Evolutionary conservation across 92 coral and sea anemone species (phyloP), one percentile per base, ranked within the genome.

Genomic region (Porites lobata): DNA sequence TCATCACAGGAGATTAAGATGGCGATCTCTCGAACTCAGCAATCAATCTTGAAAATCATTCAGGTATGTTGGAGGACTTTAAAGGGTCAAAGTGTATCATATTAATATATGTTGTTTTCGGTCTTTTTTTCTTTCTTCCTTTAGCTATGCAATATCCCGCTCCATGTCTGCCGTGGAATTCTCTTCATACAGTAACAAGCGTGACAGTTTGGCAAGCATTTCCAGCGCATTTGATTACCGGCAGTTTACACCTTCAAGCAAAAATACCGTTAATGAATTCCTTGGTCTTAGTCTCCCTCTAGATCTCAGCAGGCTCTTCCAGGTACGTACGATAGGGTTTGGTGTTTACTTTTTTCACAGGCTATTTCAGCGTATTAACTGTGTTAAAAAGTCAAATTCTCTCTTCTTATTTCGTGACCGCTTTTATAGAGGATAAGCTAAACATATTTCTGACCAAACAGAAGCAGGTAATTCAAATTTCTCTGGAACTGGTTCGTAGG

Each of bases 221-320:
- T 78, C 97, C 38, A 85, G 88, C 77, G 91, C 95, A 43, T 96
- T 93, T 59, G 96, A 95, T 26, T 94, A 84, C 87, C 93, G 93
- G 52, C 96, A 95, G 57, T 91, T 93, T 65, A 77, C 88, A 22
- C 77, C 92, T 12, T 18, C 96, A 17, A 90, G 87, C 24, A 85
- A 89, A 26, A 90, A 90, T 10, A 92, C 96, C 7, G 92, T 92
- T 76, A 94, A 94, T 61, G 99, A 97, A 86, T 97, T 95, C 71
- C 82, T 97, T 19, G 99, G 99, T 11, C 90, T 97, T 9, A 90
- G 96, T 88, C 91, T 97, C 24, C 99, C 99, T 9, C 79, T 90
- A 22, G 96, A 97, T 76, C 95, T 97, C 19, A 92, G 95, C 81
- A 81, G 80, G 14, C 88, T 97, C 50, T 97, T 97, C 72, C 95